Evolutionary conservation across 2,797 vertebrate species (phyloP).

Genomic region (Oreonectes daqikongensis): DNA sequence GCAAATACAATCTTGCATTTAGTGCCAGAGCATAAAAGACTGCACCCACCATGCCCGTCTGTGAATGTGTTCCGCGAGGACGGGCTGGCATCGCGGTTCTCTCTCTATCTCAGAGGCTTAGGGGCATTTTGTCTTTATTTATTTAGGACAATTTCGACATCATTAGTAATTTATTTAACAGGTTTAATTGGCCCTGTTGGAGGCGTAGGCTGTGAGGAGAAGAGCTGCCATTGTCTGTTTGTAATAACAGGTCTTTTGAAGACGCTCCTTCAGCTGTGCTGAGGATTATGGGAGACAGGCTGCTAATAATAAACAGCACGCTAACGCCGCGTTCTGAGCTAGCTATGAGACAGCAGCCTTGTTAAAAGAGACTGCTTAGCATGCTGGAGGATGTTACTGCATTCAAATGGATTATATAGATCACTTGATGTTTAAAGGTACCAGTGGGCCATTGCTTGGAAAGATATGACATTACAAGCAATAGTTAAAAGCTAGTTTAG

Average conservation of each 20-base stretch:
- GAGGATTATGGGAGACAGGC: constrained; percentile 39
- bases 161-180: constrained; percentile 63
- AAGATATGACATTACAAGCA: too few relatives aligned
- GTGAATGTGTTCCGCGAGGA: constrained; percentile 62
- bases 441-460: too few relatives aligned
- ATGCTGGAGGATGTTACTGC: not conserved
- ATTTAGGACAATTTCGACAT: constrained; percentile 58
- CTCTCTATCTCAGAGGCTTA: constrained; percentile 34
- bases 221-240: constrained; percentile 53
- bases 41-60: constrained; percentile 67
- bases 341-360: constrained; percentile 16
- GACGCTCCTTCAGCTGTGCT: constrained; percentile 40
- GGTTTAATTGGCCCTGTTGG: constrained; percentile 62
- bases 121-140: constrained; percentile 59
- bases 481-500: too few relatives aligned
- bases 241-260: constrained; percentile 57
- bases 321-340: constrained; percentile 24
- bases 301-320: constrained; percentile 44
- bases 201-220: constrained; percentile 33
- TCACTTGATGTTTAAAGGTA: not conserved
- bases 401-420: not conserved
- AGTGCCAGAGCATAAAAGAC: constrained; percentile 64
- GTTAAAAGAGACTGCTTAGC: constrained; percentile 4
- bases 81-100: constrained; percentile 59
- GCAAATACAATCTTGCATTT: constrained; percentile 76